These are phyloP conservation scores for Mus caroli DNA, from an alignment of 2,797 vertebrate genomes.

Conservation along the genomic window DNA sequence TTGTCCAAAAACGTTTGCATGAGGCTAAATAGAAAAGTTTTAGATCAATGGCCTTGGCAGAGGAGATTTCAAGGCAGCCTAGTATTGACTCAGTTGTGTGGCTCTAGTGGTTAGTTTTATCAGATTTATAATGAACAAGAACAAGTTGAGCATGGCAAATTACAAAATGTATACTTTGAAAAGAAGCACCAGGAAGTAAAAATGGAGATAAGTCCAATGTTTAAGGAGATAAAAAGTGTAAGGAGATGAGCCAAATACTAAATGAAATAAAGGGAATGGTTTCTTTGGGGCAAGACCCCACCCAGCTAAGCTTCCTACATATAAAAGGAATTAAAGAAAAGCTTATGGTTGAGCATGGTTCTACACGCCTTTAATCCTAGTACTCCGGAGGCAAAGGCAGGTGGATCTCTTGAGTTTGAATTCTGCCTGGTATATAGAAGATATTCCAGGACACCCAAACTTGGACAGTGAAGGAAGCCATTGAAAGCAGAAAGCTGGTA, in stretches of 20 bases:
- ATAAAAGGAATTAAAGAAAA: background rate
- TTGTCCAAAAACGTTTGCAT: background rate
- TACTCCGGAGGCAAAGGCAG: background rate
- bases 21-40: background rate
- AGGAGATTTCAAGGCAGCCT: background rate
- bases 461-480: background rate
- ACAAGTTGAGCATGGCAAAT: background rate
- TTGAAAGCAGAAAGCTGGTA: background rate
- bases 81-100: background rate
- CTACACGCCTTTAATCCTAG: background rate
- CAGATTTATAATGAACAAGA: background rate
- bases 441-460: background rate
- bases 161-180: background rate
- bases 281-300: background rate
- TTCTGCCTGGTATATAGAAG: background rate
- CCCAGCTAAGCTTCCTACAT: background rate
- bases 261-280: background rate
- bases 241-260: background rate
- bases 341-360: no score
- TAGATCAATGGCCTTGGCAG: background rate
- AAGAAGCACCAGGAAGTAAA: background rate
- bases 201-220: background rate
- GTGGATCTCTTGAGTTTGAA: background rate
- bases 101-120: background rate
- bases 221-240: background rate